These are phyloP conservation scores for Oncorhynchus masou DNA, from an alignment of 2,113 vertebrate genomes.

Conservation along the genomic window DNA sequence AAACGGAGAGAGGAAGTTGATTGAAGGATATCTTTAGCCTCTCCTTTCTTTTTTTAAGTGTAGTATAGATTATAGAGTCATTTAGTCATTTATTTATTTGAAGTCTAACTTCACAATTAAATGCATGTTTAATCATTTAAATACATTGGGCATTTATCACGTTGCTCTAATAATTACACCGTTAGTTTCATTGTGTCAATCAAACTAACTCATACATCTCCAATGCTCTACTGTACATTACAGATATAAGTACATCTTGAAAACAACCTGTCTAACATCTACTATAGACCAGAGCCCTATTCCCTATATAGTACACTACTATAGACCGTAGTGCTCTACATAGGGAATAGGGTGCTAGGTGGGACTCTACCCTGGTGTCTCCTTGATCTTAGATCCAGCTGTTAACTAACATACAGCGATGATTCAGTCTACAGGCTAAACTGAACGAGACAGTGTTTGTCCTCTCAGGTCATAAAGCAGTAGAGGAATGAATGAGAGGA, in stretches of 20 bases:
- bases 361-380: background rate
- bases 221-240: background rate
- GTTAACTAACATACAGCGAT: slow-evolving; percentile 40
- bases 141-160: no score
- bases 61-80: no score
- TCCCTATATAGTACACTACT: no score
- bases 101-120: no score
- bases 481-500: slow-evolving; percentile 27
- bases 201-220: background rate
- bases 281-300: no score
- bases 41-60: no score
- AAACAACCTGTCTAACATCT: background rate
- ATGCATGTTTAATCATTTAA: no score
- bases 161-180: background rate
- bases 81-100: no score
- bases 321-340: no score
- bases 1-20: no score
- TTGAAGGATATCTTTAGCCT: no score
- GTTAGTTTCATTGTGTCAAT: background rate
- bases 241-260: background rate
- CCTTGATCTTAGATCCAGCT: background rate
- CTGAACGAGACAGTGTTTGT: slow-evolving; percentile 19
- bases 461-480: slow-evolving; percentile 14
- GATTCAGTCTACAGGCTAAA: slow-evolving; percentile 61
- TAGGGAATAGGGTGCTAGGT: no score